Evolutionary conservation across 2,888 invertebrate species (phyloP).

Genomic region (Cotesia congregata): DNA sequence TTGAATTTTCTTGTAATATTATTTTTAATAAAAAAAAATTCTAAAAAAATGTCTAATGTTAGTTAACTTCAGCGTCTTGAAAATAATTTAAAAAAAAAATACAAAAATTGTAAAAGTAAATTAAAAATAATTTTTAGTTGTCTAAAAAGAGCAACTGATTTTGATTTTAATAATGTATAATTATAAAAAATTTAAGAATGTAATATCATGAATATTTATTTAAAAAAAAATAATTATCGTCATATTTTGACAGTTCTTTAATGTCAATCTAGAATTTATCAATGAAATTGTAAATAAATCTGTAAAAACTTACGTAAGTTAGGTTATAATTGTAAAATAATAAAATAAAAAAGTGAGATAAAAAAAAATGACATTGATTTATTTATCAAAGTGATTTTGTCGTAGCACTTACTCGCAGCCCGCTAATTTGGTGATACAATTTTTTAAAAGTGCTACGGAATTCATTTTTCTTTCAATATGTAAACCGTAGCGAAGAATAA

Average conservation of each 20-base stretch:
- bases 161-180: too few relatives aligned
- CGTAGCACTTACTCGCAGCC: slow-evolving; percentile 41
- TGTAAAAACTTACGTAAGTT: slow-evolving; percentile 45
- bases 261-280: slow-evolving; percentile 38
- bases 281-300: slow-evolving; percentile 44
- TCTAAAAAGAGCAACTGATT: too few relatives aligned
- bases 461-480: slow-evolving; percentile 50
- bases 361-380: not conserved
- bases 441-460: slow-evolving; percentile 49
- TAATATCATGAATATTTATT: too few relatives aligned
- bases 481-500: slow-evolving; percentile 28
- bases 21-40: too few relatives aligned
- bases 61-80: too few relatives aligned
- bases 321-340: not conserved
- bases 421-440: slow-evolving; percentile 44
- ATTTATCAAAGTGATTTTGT: not conserved
- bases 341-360: not conserved
- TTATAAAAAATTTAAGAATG: too few relatives aligned
- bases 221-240: not conserved
- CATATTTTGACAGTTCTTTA: not conserved
- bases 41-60: too few relatives aligned
- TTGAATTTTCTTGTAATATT: too few relatives aligned
- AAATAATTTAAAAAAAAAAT: too few relatives aligned
- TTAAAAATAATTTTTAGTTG: too few relatives aligned
- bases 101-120: too few relatives aligned